Percentiles rank a stretch among this genome's conserved stretches.
Evolutionary conservation across 2,888 invertebrate genomes (phyloP).

Genomic region (Flexamia atlantica): DNA sequence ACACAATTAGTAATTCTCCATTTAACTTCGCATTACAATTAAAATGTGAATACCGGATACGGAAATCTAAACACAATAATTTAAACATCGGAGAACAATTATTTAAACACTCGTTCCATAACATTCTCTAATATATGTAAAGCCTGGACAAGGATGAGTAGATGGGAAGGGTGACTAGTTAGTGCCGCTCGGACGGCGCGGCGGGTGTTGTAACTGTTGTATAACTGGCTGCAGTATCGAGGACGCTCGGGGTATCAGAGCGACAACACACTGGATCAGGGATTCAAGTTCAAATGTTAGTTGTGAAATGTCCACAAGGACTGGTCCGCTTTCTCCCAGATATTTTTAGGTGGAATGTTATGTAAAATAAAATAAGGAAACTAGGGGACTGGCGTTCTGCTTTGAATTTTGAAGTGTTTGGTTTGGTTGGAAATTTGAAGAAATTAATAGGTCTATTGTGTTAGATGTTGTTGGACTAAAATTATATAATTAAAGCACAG

Average conservation of each 20-base stretch:
- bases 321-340: conserved; percentile 4
- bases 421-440: too few relatives aligned
- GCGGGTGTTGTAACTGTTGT: background rate
- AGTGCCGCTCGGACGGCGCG: background rate
- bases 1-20: too few relatives aligned
- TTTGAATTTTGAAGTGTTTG: too few relatives aligned
- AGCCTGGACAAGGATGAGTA: conserved; percentile 2
- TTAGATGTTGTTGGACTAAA: too few relatives aligned
- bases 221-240: background rate
- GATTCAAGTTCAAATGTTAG: conserved; percentile 15
- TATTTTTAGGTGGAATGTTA: background rate
- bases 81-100: too few relatives aligned
- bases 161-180: conserved; percentile 8
- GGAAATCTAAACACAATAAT: too few relatives aligned
- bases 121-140: conserved; percentile 1
- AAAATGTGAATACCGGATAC: too few relatives aligned
- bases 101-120: background rate
- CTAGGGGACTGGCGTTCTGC: too few relatives aligned
- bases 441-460: too few relatives aligned
- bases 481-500: too few relatives aligned
- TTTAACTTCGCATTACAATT: too few relatives aligned
- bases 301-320: background rate
- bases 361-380: too few relatives aligned
- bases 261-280: conserved; percentile 2
- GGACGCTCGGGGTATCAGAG: conserved; percentile 10